These are phyloP conservation scores for Pardosa pseudoannulata DNA, from an alignment of 2,888 invertebrate genomes.

Conservation along the genomic window DNA sequence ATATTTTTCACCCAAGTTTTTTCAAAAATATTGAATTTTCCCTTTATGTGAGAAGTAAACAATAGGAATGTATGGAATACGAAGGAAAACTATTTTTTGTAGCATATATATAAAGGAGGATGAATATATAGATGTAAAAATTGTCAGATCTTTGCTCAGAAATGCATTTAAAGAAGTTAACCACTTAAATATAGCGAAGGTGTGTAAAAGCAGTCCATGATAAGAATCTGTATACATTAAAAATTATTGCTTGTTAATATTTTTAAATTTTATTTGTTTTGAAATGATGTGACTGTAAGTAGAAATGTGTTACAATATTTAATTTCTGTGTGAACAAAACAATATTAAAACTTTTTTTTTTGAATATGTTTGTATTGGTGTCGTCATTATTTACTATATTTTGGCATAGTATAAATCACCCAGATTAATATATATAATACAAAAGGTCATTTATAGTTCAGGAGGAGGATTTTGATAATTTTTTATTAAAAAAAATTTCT, in stretches of 20 bases:
- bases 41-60: too few species aligned
- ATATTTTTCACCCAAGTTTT: too few species aligned
- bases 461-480: too few species aligned
- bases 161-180: not conserved
- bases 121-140: not conserved
- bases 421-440: too few species aligned
- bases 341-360: conserved; percentile 31
- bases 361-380: not conserved
- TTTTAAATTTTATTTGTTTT: conserved; percentile 54
- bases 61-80: too few species aligned
- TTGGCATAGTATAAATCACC: too few species aligned
- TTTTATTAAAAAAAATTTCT: too few species aligned
- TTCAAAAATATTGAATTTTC: too few species aligned
- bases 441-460: too few species aligned
- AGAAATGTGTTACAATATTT: conserved; percentile 28
- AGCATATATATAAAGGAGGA: not conserved
- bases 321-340: conserved; percentile 32
- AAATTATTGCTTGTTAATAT: conserved; percentile 51
- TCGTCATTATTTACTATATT: too few species aligned
- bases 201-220: not conserved
- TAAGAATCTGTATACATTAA: conserved; percentile 14
- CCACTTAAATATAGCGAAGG: not conserved
- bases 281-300: conserved; percentile 26
- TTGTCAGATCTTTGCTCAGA: not conserved
- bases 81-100: not conserved